Evolutionary conservation across 2,113 vertebrate genomes (phyloP).

Genomic region (Leucopsar rothschildi): DNA sequence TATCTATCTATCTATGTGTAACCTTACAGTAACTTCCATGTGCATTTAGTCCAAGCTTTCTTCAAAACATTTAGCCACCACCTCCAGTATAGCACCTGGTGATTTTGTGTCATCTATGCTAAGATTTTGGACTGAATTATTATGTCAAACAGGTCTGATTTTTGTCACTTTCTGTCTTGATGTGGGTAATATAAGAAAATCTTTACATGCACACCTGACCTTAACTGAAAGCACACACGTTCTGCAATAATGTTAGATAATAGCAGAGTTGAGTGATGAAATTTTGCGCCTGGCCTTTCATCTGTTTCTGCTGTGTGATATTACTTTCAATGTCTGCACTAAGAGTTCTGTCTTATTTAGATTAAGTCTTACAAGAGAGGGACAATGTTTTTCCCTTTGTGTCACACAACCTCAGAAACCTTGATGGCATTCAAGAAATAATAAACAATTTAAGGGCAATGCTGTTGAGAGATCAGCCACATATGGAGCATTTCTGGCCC

Average conservation of each 20-base stretch:
- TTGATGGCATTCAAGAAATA: background rate
- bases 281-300: background rate
- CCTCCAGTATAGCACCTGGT: background rate
- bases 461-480: background rate
- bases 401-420: background rate
- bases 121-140: background rate
- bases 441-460: conserved; percentile 13
- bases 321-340: background rate
- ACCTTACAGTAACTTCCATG: background rate
- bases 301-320: background rate
- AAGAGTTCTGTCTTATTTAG: background rate
- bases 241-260: background rate
- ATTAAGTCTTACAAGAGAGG: background rate
- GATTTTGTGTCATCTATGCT: background rate
- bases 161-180: background rate
- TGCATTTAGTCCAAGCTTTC: background rate
- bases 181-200: background rate
- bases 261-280: conserved; percentile 1
- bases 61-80: background rate
- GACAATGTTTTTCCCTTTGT: background rate
- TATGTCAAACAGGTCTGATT: background rate
- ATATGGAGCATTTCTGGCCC: background rate
- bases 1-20: background rate
- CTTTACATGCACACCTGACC: background rate
- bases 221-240: background rate